Percentiles rank a stretch among this genome's conserved stretches.
phyloP scores from a whole-genome alignment of 2,888 invertebrate genomes.

The Trypoxylon attenuatum region DNA sequence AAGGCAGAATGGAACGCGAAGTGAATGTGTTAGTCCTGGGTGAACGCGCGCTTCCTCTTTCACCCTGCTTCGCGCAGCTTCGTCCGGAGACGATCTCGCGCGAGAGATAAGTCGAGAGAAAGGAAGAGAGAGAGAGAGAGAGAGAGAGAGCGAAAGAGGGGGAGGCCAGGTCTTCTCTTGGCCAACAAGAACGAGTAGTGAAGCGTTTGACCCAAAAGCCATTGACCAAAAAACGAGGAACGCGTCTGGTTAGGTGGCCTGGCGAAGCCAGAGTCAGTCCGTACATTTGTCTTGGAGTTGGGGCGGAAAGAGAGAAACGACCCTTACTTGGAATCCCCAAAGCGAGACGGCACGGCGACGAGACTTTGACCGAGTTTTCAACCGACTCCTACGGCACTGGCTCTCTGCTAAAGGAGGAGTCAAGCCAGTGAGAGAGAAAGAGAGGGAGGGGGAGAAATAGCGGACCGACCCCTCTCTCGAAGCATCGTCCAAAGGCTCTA shows the following conservation, averaged over 20 bases:
- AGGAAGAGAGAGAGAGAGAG: background rate
- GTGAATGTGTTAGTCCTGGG: too few relatives aligned
- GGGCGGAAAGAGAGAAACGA: constrained; percentile 53
- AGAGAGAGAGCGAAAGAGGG: background rate
- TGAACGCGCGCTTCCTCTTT: too few relatives aligned
- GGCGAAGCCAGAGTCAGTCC: background rate
- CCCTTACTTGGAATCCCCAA: constrained; percentile 66
- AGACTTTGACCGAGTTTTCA: constrained; percentile 74
- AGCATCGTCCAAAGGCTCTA: background rate
- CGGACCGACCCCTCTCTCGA: background rate
- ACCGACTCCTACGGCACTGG: constrained; percentile 60
- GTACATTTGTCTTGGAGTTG: constrained; percentile 1
- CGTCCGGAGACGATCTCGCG: background rate
- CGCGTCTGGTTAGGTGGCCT: background rate
- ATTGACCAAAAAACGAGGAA: background rate
- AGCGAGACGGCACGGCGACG: constrained; percentile 64
- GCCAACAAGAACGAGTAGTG: too few relatives aligned
- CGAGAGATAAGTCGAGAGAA: background rate
- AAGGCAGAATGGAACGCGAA: too few relatives aligned
- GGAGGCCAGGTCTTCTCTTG: too few relatives aligned
- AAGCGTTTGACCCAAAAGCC: background rate
- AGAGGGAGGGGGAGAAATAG: constrained; percentile 10
- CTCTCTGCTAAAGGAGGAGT: too few relatives aligned
- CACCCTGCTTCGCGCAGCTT: too few relatives aligned
- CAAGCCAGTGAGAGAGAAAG: constrained; percentile 28